Evolutionary conservation across 2,797 vertebrate genomes (phyloP), one percentile per base, ranked within the genome.

Genomic region (Melopsittacus undulatus): DNA sequence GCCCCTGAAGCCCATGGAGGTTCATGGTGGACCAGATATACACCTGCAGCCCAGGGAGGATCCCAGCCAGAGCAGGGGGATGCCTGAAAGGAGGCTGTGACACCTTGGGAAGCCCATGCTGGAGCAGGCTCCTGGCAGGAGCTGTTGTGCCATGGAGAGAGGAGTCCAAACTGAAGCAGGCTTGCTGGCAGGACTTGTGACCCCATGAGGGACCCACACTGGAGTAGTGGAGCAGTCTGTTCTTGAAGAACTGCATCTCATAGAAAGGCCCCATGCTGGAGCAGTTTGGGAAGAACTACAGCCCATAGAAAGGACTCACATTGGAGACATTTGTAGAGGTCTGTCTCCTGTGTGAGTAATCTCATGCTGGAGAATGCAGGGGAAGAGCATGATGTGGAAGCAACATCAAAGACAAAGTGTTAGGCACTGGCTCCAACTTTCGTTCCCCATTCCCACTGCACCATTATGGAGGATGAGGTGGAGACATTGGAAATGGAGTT

Each of bases 301-400:
- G 48, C 4, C 4, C 3, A 2, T 27, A 18, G 32, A 30, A 69
- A 69, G 16, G 14, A 49, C 34, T 2, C 17, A 27, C 0, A 0
- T 24, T 75, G 17, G 16, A 59, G 27, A 38, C 45, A 3, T 36
- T 30, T 6, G 5, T 13, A 40, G 16, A 45, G 10, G 10, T 36
- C 7, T 64, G 11, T 48, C 9, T 49, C 18, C 20, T 3, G 1
- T 27, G 24, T 27, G 13, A n/a, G 2, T 3, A 8, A 34, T 6
- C 5, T 16, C 8, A 36, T 3, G 1, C 3, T 34, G 24, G 9
- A 43, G 54, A 57, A 34, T 9, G 12, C 23, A 48, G 18, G 2
- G 5, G 5, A 38, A n/a, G 16, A 52, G 21, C 21, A 9, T 24
- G 51, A 48, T 13, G 20, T 5, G 6, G 30, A 29, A 48, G 10